Evolutionary conservation across 2,888 invertebrate species (phyloP).

Genomic region (Rhagophthalmus giganteus): DNA sequence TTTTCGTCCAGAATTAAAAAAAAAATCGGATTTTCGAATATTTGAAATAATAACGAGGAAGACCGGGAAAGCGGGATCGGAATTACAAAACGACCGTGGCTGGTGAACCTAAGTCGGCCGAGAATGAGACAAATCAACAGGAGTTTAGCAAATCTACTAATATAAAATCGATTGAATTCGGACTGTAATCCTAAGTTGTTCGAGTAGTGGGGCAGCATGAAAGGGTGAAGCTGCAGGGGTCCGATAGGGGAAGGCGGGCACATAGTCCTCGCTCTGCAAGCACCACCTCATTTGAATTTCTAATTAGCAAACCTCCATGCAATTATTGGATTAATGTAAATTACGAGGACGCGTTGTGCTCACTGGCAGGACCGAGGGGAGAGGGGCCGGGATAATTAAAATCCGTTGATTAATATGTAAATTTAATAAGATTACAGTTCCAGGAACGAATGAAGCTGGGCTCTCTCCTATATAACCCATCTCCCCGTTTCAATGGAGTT

Average conservation of each 20-base stretch:
- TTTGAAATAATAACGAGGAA: no score
- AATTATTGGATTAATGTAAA: constrained; percentile 93
- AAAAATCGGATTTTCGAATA: no score
- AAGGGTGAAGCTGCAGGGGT: constrained; percentile 43
- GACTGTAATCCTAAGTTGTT: constrained; percentile 50
- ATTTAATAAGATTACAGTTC: constrained; percentile 97
- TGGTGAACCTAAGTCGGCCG: constrained; percentile 23
- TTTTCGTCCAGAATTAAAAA: no score
- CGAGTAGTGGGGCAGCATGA: constrained; percentile 35
- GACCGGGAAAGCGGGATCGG: constrained; percentile 15
- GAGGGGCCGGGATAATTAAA: constrained; percentile 86
- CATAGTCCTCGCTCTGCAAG: constrained; percentile 61
- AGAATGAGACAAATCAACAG: constrained; percentile 32
- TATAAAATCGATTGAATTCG: constrained; percentile 56
- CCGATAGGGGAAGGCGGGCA: constrained; percentile 44
- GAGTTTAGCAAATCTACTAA: constrained; percentile 38
- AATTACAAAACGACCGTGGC: constrained; percentile 9
- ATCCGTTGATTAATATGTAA: constrained; percentile 98
- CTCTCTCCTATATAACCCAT: constrained; percentile 39
- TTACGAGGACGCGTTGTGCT: constrained; percentile 74
- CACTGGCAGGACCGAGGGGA: constrained; percentile 51
- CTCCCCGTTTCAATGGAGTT: constrained; percentile 42
- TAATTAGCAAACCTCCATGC: constrained; percentile 90
- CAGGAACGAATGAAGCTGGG: constrained; percentile 71
- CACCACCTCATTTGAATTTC: constrained; percentile 89